Evolutionary conservation across 2,113 vertebrate species (phyloP).

Genomic region (Stictonetta naevosa): DNA sequence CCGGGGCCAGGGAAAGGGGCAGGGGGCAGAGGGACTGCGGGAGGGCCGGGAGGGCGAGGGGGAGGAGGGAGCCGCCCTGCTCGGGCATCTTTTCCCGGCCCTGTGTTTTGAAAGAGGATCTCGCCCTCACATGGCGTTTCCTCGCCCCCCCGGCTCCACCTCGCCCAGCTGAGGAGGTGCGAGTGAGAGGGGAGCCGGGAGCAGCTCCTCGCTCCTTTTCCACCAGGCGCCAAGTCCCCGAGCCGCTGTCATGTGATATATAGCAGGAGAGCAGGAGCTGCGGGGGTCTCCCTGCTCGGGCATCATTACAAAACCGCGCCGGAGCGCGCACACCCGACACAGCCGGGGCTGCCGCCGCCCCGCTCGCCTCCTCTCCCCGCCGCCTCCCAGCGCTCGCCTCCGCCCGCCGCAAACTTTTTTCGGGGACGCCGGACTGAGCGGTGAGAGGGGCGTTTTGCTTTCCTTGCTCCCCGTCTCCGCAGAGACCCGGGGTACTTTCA

Average conservation of each 20-base stretch:
- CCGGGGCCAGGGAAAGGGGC: background rate
- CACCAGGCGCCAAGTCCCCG: conserved; percentile 68
- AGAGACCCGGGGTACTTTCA: background rate
- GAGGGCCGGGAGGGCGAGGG: background rate
- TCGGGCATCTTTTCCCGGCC: background rate
- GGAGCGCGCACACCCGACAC: conserved; percentile 44
- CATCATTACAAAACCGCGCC: conserved; percentile 85
- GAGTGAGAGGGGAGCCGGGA: background rate
- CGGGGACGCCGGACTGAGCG: background rate
- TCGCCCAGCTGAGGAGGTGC: background rate
- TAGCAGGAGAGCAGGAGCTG: conserved; percentile 82
- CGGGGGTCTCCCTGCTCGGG: conserved; percentile 79
- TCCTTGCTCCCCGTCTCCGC: background rate
- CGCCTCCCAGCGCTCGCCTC: background rate
- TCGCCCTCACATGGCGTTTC: background rate
- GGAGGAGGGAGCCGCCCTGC: background rate
- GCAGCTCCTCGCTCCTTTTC: conserved; percentile 42
- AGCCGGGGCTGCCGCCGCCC: background rate
- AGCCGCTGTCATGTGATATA: conserved; percentile 86
- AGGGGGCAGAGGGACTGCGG: fast-evolving
- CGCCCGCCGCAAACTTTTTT: background rate
- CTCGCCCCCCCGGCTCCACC: background rate
- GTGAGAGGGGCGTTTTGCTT: background rate
- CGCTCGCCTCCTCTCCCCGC: background rate
- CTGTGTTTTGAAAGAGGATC: background rate